phyloP scores from a whole-genome alignment of 2,797 vertebrate species.

The Nannoperca obscura region DNA sequence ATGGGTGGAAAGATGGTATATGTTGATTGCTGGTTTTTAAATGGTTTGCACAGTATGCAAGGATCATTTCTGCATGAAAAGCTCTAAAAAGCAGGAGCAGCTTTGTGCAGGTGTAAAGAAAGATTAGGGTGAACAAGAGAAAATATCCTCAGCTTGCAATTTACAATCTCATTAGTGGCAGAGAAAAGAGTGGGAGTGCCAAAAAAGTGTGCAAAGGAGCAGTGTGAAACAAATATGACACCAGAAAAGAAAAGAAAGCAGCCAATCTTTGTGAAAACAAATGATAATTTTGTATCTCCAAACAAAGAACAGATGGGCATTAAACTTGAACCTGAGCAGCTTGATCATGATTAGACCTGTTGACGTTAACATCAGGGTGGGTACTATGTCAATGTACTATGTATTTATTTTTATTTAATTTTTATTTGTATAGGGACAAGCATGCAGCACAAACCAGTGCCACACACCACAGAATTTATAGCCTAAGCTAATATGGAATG shows the following conservation, averaged over 20 bases:
- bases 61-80: conserved; percentile 1
- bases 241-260: no score
- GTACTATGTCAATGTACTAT: no score
- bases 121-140: neutral
- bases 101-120: neutral
- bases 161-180: neutral
- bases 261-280: neutral
- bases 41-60: neutral
- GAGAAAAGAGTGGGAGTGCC: neutral
- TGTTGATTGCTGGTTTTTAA: neutral
- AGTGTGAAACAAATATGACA: neutral
- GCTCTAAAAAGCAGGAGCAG: no score
- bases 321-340: neutral
- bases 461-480: no score
- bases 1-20: neutral
- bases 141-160: neutral
- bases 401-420: no score
- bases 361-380: no score
- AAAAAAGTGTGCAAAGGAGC: neutral
- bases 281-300: neutral
- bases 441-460: no score
- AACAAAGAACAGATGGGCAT: neutral
- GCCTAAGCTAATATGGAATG: no score
- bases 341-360: no score
- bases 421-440: no score